Evolutionary conservation across 2,797 vertebrate species (phyloP), one percentile per base, ranked within the genome.

Genomic region (Helostoma temminkii): DNA sequence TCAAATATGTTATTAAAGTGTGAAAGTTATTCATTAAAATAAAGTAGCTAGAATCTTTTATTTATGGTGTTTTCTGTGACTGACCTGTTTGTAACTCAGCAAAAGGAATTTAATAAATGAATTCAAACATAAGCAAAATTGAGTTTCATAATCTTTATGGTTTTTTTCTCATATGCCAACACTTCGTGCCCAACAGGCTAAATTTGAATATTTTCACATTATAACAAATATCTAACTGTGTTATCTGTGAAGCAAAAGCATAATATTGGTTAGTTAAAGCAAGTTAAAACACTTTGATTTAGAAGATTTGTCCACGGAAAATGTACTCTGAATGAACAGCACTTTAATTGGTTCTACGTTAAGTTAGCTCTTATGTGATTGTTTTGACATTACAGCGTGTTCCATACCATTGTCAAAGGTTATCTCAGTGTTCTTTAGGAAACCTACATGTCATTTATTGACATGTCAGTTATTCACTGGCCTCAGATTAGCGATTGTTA

Each of bases 21-120:
- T 77, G 19, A 81, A 76, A 66, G 11, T 25, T 14, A 57, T 53
- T 67, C 12, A 55, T 3, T 69, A 25, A 69, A 68, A 58, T 68
- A 52, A 53, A 67, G n/a, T n/a, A n/a, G 26, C 5, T 34, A 10
- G 24, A 25, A 37, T 2, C 9, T 70, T 26, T 53, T 74, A 56
- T 74, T 77, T 79, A 65, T 62, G 63, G 41, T 61, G 25, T 18
- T 59, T 48, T 64, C 7, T 19, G 18, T 43, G 11, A 58, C 46
- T 28, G 49, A n/a, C n/a, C n/a, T 76, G 52, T 70, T 9, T 79
- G 30, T 30, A 36, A 66, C 15, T 61, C 21, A 74, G 12, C 50
- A 37, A 74, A 64, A 69, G 16, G 18, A 14, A n/a, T 30, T 14
- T 70, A 48, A 55, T 55, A 43, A 50, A 74, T 41, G 45, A 5